Conservation (phyloP, 2,797 vertebrate genomes). For the Darevskia nairensis region DNA sequence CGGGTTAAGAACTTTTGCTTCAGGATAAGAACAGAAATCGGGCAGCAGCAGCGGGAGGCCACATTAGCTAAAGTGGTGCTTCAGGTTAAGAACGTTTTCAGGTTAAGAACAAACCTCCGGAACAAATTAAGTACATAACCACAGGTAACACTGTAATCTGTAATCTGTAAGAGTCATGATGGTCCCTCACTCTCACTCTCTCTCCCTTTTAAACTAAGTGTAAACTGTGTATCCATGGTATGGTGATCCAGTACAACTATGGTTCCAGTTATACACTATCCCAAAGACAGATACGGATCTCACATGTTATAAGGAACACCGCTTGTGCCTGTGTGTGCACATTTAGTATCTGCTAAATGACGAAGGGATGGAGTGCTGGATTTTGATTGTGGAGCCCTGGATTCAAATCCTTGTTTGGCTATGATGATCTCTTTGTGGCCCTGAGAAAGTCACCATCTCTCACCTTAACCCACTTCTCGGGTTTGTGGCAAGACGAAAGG, state of each 20-base stretch:
- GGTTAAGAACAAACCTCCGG: too few species aligned
- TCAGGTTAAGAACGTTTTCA: too few species aligned
- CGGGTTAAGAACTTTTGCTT: too few species aligned
- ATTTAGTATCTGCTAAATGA: not conserved
- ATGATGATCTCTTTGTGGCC: not conserved
- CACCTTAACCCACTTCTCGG: not conserved
- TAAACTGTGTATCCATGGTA: not conserved
- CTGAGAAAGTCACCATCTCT: not conserved
- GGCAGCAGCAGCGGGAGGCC: too few species aligned
- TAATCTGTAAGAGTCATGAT: not conserved
- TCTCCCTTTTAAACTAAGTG: not conserved
- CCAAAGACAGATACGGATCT: not conserved
- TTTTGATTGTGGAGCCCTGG: not conserved
- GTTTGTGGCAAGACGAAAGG: not conserved
- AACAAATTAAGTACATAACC: too few species aligned
- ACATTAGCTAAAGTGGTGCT: too few species aligned
- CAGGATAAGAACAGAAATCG: too few species aligned
- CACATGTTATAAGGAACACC: not conserved
- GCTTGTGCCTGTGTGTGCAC: too few species aligned
- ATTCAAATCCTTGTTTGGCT: not conserved
- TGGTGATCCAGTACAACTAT: not conserved
- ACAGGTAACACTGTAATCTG: too few species aligned
- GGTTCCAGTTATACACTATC: not conserved
- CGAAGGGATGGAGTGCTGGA: not conserved
- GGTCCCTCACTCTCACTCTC: not conserved